Evolutionary conservation across 2,797 vertebrate species (phyloP).

Genomic region (Emydoidea blandingii): DNA sequence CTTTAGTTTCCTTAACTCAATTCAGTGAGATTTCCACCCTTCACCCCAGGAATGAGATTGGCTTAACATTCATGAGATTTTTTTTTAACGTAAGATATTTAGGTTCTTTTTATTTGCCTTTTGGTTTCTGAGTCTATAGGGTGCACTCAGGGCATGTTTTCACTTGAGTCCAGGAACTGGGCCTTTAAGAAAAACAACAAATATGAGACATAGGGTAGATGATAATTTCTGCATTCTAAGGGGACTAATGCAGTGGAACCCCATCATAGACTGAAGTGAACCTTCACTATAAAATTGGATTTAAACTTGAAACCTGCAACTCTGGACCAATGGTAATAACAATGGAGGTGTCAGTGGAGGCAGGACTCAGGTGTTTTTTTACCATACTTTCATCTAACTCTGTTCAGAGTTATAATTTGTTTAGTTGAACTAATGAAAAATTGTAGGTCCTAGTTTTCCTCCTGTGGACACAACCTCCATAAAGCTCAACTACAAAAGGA

Average conservation of each 20-base stretch:
- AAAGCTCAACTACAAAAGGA: not conserved
- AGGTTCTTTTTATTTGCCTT: not conserved
- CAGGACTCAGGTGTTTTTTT: not conserved
- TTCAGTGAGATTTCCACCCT: not conserved
- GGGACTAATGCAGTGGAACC: not conserved
- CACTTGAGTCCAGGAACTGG: not conserved
- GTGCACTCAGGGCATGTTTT: not conserved
- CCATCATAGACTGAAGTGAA: not conserved
- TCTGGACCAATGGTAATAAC: not conserved
- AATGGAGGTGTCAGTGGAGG: not conserved
- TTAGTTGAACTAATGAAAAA: not conserved
- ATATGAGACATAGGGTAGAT: not conserved
- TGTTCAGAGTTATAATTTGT: not conserved
- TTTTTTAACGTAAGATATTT: not conserved
- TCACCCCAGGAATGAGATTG: slow-evolving; percentile 46
- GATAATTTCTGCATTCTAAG: not conserved
- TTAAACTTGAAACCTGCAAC: not conserved
- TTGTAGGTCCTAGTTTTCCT: not conserved
- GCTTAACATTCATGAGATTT: slow-evolving; percentile 67
- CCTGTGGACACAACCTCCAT: rapidly evolving
- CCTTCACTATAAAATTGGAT: not conserved
- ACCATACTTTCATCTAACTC: not conserved
- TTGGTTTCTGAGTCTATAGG: slow-evolving; percentile 41
- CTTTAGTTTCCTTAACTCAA: not conserved
- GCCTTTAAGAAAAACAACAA: not conserved